phyloP scores from a whole-genome alignment of 2,888 invertebrate species.

The Drosophila lacicola region DNA sequence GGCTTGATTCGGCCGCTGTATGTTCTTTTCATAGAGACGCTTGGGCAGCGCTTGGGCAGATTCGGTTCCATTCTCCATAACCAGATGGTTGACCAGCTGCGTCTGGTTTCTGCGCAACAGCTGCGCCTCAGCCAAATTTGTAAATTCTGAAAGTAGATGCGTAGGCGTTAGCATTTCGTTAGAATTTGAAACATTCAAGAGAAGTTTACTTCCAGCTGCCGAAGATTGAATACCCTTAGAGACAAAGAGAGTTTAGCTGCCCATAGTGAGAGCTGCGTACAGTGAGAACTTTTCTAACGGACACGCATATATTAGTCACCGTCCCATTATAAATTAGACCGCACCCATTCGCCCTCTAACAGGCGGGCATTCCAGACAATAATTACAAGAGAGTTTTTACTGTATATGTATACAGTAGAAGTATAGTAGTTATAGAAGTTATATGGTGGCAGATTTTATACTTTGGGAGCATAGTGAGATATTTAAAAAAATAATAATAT shows the following conservation, averaged over 20 bases:
- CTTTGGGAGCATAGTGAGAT: too few relatives aligned
- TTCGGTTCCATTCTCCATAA: constrained; percentile 48
- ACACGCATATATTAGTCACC: too few relatives aligned
- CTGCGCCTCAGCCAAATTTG: constrained; percentile 53
- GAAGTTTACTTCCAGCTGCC: neutral
- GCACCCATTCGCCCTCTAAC: too few relatives aligned
- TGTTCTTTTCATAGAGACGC: constrained; percentile 64
- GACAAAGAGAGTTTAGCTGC: neutral
- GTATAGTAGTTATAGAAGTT: too few relatives aligned
- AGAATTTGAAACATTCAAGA: neutral
- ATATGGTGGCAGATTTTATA: too few relatives aligned
- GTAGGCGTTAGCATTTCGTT: constrained; percentile 27
- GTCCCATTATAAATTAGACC: too few relatives aligned
- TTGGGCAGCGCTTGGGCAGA: constrained; percentile 64
- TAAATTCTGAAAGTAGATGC: constrained; percentile 57
- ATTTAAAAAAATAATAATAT: too few relatives aligned
- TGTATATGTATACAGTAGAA: too few relatives aligned
- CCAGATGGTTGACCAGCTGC: constrained; percentile 49
- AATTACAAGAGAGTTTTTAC: too few relatives aligned
- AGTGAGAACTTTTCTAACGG: too few relatives aligned
- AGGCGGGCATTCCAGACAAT: too few relatives aligned
- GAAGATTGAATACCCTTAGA: neutral
- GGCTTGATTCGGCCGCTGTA: constrained; percentile 51
- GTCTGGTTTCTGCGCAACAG: constrained; percentile 33
- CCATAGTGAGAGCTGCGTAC: too few relatives aligned